Evolutionary conservation across 2,888 invertebrate species (phyloP).

Genomic region (Drosophila cracens): DNA sequence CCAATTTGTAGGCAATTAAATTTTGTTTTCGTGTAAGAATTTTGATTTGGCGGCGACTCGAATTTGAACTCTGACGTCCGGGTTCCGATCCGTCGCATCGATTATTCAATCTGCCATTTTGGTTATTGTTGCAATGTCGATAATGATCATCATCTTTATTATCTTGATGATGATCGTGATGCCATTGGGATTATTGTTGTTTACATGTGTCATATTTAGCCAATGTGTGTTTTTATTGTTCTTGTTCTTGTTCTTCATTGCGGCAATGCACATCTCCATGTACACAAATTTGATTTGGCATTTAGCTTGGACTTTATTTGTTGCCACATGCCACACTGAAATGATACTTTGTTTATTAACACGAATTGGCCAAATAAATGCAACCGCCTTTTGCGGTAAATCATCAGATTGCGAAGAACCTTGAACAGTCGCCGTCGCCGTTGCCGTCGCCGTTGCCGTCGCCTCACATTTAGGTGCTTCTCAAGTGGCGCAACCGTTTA

Average conservation of each 20-base stretch:
- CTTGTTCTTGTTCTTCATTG: conserved; percentile 52
- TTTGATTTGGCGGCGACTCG: conserved; percentile 40
- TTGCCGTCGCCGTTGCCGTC: background rate
- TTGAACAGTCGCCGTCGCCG: conserved; percentile 41
- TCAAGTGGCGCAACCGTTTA: conserved; percentile 52
- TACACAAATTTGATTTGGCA: conserved; percentile 8
- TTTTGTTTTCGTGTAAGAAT: conserved; percentile 64
- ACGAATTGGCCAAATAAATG: conserved; percentile 71
- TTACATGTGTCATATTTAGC: conserved; percentile 75
- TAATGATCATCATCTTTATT: conserved; percentile 26
- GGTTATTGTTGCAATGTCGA: conserved; percentile 16
- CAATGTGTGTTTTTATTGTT: conserved; percentile 47
- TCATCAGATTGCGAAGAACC: conserved; percentile 49
- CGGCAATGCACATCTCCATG: conserved; percentile 6
- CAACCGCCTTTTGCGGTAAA: conserved; percentile 63
- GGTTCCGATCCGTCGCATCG: conserved; percentile 26
- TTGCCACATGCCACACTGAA: conserved; percentile 65
- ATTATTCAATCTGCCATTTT: conserved; percentile 48
- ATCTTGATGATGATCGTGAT: conserved; percentile 17
- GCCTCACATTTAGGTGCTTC: conserved; percentile 40
- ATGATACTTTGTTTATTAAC: conserved; percentile 75
- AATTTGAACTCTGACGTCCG: conserved; percentile 42
- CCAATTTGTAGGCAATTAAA: conserved; percentile 80
- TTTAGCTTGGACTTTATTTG: conserved; percentile 58
- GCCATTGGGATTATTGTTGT: conserved; percentile 70